phyloP scores from a whole-genome alignment of 2,888 invertebrate genomes.

The Ethmia dodecea region DNA sequence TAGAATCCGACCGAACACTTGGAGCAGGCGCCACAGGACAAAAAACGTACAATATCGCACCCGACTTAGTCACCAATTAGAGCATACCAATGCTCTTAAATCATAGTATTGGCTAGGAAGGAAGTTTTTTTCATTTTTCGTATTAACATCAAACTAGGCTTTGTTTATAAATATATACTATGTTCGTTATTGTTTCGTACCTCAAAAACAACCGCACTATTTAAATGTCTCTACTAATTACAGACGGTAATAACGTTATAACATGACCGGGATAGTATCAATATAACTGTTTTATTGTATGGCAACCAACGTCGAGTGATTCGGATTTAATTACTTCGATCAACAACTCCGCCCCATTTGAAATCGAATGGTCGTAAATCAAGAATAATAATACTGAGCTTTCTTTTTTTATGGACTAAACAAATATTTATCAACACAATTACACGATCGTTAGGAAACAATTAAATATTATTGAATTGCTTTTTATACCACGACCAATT shows the following conservation, averaged over 20 bases:
- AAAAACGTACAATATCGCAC: slow-evolving; percentile 41
- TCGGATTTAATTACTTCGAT: slow-evolving; percentile 65
- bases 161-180: too few relatives aligned
- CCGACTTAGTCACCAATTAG: slow-evolving; percentile 45
- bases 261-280: slow-evolving; percentile 50
- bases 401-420: slow-evolving; percentile 56
- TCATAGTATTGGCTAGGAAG: too few relatives aligned
- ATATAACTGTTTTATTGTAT: slow-evolving; percentile 50
- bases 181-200: too few relatives aligned
- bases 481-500: slow-evolving; percentile 21
- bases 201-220: too few relatives aligned
- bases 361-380: slow-evolving; percentile 58
- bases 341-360: slow-evolving; percentile 53
- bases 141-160: too few relatives aligned
- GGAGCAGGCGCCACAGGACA: slow-evolving; percentile 53
- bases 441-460: slow-evolving; percentile 64
- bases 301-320: slow-evolving; percentile 51
- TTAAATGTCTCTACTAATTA: background rate
- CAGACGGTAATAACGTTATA: slow-evolving; percentile 29
- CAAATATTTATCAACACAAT: slow-evolving; percentile 70
- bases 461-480: slow-evolving; percentile 44
- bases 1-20: slow-evolving; percentile 38
- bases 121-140: too few relatives aligned
- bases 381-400: slow-evolving; percentile 56
- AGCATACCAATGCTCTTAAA: slow-evolving; percentile 36